Percentiles rank a stretch among this genome's conserved stretches.
Evolutionary conservation across 2,113 vertebrate species (phyloP).

Genomic region (Grammomys dolichurus): DNA sequence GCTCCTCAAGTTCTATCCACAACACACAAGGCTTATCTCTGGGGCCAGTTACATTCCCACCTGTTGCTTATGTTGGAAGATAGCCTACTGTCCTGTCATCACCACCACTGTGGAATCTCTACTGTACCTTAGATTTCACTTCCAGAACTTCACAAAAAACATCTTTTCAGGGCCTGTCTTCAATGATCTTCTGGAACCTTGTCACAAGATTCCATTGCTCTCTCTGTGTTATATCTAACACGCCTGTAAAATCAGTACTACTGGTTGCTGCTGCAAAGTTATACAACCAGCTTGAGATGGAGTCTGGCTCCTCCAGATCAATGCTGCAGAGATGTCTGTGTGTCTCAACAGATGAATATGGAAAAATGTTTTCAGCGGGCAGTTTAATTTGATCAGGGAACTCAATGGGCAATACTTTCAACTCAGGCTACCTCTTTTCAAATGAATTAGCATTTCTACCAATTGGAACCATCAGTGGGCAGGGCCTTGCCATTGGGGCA

Average conservation of each 20-base stretch:
- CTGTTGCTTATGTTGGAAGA: not conserved
- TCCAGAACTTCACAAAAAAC: not conserved
- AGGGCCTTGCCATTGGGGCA: too few relatives aligned
- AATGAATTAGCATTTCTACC: not conserved
- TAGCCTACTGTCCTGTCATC: not conserved
- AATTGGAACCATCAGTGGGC: not conserved
- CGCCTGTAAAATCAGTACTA: not conserved
- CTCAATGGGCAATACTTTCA: not conserved
- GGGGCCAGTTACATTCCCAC: too few relatives aligned
- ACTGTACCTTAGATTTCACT: not conserved
- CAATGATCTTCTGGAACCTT: not conserved
- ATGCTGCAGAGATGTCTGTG: not conserved
- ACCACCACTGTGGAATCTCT: not conserved
- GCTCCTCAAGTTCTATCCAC: not conserved
- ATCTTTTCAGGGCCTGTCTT: not conserved
- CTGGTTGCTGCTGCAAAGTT: not conserved
- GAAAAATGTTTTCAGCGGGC: not conserved
- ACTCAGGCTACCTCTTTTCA: not conserved
- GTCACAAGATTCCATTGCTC: accelerated
- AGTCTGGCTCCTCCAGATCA: not conserved
- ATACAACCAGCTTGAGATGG: not conserved
- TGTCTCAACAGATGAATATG: not conserved
- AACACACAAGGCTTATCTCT: not conserved
- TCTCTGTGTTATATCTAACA: not conserved
- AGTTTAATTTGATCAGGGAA: not conserved